A percentile compares a stretch with the other conserved stretches of the same genome.
phyloP scores from a whole-genome alignment of 2,888 invertebrate genomes.

The Zootermopsis nevadensis region DNA sequence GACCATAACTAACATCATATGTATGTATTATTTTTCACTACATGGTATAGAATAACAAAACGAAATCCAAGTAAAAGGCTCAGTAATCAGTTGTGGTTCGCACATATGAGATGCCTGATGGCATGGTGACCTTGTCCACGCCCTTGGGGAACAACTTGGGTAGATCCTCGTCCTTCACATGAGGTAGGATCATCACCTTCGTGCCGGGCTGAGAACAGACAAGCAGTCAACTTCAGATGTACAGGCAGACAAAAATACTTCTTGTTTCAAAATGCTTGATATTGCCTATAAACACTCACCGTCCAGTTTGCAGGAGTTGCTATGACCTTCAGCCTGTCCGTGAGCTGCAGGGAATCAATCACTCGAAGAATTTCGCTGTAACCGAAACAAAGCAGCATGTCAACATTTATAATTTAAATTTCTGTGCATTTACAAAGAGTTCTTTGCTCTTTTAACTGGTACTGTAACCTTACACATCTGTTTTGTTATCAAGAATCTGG shows the following conservation, averaged over 20 bases:
- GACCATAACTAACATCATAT: too few species aligned
- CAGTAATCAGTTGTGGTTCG: constrained; percentile 77
- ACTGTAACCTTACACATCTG: neutral
- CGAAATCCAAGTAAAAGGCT: constrained; percentile 48
- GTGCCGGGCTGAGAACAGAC: constrained; percentile 72
- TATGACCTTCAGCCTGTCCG: constrained; percentile 74
- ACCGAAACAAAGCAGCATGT: constrained; percentile 52
- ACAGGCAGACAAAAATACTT: too few species aligned
- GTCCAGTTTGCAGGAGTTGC: constrained; percentile 91
- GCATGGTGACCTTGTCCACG: constrained; percentile 75
- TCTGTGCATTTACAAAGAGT: neutral
- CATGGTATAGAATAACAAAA: neutral
- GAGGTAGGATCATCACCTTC: constrained; percentile 84
- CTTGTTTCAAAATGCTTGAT: too few species aligned
- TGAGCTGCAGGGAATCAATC: constrained; percentile 85
- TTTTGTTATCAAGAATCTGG: too few species aligned
- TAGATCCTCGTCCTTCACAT: constrained; percentile 74
- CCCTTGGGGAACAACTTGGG: constrained; percentile 75
- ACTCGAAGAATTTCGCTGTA: constrained; percentile 85
- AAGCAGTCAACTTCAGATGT: neutral
- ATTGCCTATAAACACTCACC: constrained; percentile 64
- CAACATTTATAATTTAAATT: neutral
- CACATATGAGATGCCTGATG: constrained; percentile 81
- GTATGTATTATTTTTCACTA: neutral
- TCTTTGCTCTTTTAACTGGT: neutral